These are phyloP conservation scores for Bubo blakistoni DNA, from an alignment of 2,113 vertebrate species.

Conservation along the genomic window DNA sequence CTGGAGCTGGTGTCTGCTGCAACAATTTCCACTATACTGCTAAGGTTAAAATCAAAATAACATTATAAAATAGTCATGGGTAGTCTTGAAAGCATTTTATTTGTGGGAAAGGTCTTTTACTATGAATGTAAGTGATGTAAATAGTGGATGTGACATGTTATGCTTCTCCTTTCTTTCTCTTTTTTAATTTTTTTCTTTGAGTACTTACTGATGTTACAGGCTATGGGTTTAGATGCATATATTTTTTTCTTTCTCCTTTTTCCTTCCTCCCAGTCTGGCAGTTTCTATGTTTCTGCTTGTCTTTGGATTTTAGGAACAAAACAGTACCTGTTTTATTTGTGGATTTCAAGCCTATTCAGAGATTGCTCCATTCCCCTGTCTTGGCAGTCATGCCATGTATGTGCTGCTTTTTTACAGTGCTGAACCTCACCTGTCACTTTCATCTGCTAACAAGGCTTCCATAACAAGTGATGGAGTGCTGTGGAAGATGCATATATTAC, in stretches of 20 bases:
- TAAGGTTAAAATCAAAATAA: constrained; percentile 1
- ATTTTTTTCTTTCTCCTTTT: background rate
- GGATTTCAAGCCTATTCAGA: background rate
- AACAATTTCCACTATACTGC: background rate
- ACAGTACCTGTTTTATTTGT: background rate
- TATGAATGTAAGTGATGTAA: background rate
- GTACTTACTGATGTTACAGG: background rate
- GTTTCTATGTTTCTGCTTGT: background rate
- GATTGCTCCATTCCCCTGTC: background rate
- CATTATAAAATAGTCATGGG: background rate
- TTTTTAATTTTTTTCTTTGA: accelerated
- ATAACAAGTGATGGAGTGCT: background rate
- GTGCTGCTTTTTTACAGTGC: background rate
- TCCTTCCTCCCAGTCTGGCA: background rate
- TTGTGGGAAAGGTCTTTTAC: background rate
- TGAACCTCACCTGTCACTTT: constrained; percentile 51
- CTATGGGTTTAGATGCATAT: background rate
- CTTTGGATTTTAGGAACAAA: constrained; percentile 1
- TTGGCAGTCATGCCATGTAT: background rate
- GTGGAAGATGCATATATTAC: background rate
- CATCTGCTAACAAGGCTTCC: constrained; percentile 45
- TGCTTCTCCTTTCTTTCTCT: background rate
- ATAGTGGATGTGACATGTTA: background rate
- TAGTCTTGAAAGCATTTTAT: background rate
- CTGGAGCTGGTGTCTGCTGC: background rate